These are phyloP conservation scores for Cuniculus paca DNA, from an alignment of 2,797 vertebrate species.

Conservation along the genomic window DNA sequence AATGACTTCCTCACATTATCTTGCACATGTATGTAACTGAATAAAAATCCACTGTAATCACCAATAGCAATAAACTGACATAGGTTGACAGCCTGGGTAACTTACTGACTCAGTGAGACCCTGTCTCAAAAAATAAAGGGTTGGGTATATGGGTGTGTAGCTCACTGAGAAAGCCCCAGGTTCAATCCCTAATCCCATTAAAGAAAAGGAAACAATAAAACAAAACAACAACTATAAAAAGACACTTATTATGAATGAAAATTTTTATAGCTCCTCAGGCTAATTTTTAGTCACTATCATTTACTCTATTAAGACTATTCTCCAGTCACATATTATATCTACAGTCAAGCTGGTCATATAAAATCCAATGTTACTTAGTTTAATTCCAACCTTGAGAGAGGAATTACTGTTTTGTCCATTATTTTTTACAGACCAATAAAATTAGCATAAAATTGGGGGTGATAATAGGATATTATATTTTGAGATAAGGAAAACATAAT, in stretches of 20 bases:
- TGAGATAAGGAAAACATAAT: conserved; percentile 15
- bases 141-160: not conserved
- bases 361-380: not conserved
- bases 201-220: not conserved
- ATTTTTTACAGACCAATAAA: not conserved
- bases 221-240: not conserved
- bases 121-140: not conserved
- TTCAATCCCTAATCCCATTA: not conserved
- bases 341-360: not conserved
- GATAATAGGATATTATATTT: not conserved
- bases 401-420: not conserved
- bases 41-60: conserved; percentile 19
- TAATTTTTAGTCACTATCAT: not conserved
- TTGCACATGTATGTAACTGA: not conserved
- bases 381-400: not conserved
- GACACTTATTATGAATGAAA: not conserved
- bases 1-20: not conserved
- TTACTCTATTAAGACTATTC: not conserved
- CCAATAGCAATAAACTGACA: not conserved
- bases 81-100: not conserved
- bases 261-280: conserved; percentile 11
- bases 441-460: not conserved
- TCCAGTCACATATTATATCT: not conserved
- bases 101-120: not conserved
- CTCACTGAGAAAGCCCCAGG: not conserved